Evolutionary conservation across 2,797 vertebrate genomes (phyloP), one percentile per base, ranked within the genome.

Genomic region (Tragopan temminckii): DNA sequence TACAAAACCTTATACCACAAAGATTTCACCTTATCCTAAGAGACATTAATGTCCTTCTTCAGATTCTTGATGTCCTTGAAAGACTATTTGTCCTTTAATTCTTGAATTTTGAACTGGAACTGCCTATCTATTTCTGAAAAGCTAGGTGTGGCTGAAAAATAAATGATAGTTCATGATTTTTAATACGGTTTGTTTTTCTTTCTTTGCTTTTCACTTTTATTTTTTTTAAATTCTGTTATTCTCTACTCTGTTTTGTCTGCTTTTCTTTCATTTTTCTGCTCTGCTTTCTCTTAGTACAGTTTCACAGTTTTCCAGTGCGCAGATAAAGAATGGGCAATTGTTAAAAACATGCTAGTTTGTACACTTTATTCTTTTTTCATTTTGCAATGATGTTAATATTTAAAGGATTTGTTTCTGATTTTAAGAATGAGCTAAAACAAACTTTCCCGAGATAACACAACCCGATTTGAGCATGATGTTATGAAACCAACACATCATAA

Each of bases 11-110:
- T 15, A 43, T 33, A 40, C 1, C 29, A 76, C 19, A 72, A n/a
- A 17, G 24, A 68, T 66, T 93, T 92, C n/a, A 71, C 8, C 50
- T 87, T 84, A 78, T 76, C 70, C 92, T 68, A 68, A 83, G 24
- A 82, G 21, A 7, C 18, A 55, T 18, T 5, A 11, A 42, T 36
- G 6, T 78, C 13, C 6, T 67, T 58, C n/a, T 63, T 86, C n/a
- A 42, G 3, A 36, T 15, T 70, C 18, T 68, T 83, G 25, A 43
- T 4, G 3, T 46, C 70, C 58, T 78, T 86, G 57, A 52, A 76
- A 66, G 17, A 48, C 6, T 59, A n/a, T 21, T 87, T 68, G 9
- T 9, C 0, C 23, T 59, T 70, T 86, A 25, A 46, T 70, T 80
- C 11, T 78, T 5, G 42, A 42, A 10, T 29, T 78, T 80, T 71